Evolutionary conservation across 2,797 vertebrate genomes (phyloP).

Genomic region (Lateolabrax maculatus): DNA sequence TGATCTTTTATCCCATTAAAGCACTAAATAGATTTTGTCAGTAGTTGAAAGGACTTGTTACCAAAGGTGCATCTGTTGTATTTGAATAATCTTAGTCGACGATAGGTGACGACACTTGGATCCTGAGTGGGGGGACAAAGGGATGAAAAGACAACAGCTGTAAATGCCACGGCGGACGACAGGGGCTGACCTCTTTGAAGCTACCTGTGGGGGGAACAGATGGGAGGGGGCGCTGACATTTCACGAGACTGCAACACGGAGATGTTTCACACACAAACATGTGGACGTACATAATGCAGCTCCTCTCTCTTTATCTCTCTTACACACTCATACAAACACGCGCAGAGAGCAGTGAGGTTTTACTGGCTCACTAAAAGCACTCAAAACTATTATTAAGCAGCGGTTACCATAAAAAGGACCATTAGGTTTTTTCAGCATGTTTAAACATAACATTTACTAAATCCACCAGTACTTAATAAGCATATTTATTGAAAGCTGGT

Average conservation of each 20-base stretch:
- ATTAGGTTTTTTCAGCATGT: not conserved
- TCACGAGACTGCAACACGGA: slow-evolving; percentile 52
- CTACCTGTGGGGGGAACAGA: slow-evolving; percentile 70
- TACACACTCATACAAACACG: slow-evolving; percentile 6
- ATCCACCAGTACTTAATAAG: slow-evolving; percentile 3
- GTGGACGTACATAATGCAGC: slow-evolving; percentile 34
- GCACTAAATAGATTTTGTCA: slow-evolving; percentile 36
- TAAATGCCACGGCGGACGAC: slow-evolving; percentile 75
- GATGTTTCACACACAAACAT: slow-evolving; percentile 49
- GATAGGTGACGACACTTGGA: slow-evolving; percentile 48
- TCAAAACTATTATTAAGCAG: slow-evolving; percentile 11
- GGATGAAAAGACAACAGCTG: slow-evolving; percentile 67
- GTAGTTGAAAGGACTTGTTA: slow-evolving; percentile 15
- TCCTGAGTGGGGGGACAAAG: slow-evolving; percentile 28
- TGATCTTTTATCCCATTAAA: slow-evolving; percentile 19
- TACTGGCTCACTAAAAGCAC: slow-evolving; percentile 27
- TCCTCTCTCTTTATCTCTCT: slow-evolving; percentile 28
- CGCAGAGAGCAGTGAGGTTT: not conserved
- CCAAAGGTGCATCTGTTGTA: slow-evolving; percentile 26
- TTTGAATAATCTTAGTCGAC: slow-evolving; percentile 54
- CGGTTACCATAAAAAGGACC: not conserved
- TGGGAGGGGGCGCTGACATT: slow-evolving; percentile 79
- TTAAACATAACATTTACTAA: slow-evolving; percentile 14
- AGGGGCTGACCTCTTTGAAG: slow-evolving; percentile 73
- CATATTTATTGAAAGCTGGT: slow-evolving; percentile 36